Conservation (phyloP, 2,797 vertebrate genomes). For the Chaenodraco wilsoni region DNA sequence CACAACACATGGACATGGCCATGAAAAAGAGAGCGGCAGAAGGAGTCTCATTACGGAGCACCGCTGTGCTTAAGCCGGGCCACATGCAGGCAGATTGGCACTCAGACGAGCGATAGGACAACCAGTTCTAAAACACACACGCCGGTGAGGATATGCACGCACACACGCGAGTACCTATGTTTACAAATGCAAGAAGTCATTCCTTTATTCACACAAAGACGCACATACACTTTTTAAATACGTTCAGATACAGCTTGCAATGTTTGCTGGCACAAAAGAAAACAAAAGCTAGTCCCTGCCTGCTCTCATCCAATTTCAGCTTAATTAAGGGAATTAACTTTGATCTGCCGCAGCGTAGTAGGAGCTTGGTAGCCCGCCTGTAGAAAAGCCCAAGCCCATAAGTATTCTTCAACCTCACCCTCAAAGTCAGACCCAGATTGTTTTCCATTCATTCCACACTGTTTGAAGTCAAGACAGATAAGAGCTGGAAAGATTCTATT, state of each 20-base stretch:
- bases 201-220: constrained; percentile 18
- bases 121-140: constrained; percentile 19
- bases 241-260: constrained; percentile 33
- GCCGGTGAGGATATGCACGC: constrained; percentile 11
- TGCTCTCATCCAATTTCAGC: constrained; percentile 72
- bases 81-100: constrained; percentile 68
- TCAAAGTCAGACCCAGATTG: constrained; percentile 60
- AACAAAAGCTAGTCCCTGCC: constrained; percentile 72
- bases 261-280: constrained; percentile 74
- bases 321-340: constrained; percentile 83
- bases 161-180: constrained; percentile 24
- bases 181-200: constrained; percentile 32
- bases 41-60: constrained; percentile 73
- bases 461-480: constrained; percentile 78
- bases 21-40: constrained; percentile 69
- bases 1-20: constrained; percentile 85
- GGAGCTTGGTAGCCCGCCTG: constrained; percentile 42
- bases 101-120: constrained; percentile 40
- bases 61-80: constrained; percentile 55
- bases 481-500: constrained; percentile 72
- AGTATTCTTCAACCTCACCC: constrained; percentile 66
- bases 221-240: constrained; percentile 1
- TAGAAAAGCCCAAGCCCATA: constrained; percentile 55
- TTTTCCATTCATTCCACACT: constrained; percentile 63
- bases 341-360: constrained; percentile 65